Base-by-base conservation (phyloP, 2,888 invertebrate genomes). In the Macaria liturata region DNA sequence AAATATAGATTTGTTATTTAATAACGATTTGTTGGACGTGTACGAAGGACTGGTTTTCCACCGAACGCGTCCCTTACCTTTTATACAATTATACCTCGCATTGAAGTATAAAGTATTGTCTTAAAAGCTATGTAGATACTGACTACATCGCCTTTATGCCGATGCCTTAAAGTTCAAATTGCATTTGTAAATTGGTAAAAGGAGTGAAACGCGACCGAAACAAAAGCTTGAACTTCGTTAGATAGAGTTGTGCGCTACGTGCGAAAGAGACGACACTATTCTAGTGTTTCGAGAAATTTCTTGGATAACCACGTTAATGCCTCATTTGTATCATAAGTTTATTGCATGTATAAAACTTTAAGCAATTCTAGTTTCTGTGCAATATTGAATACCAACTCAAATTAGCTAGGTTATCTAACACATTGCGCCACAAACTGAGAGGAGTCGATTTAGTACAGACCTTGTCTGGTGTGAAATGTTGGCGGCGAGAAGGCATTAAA, bases 1-100 rank as follows among this genome's bases (percentile, higher is more conserved):
- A 73, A 72, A 71, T 66, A 65, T 72, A 69, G 61, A 65, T 66
- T 68, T 64, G 68, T 68, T 72, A 64, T 54, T 58, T 61, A 55
- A 55, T 44, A 57, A 61, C 53, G 51, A 63, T 57, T 61, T 62
- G 58, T 61, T 61, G 53, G 60, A 61, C 45, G 53, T 57, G 50
- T 62, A 56, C 57, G 63, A 46, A 58, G 56, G 47, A 54, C 54
- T 61, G 59, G 49, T 56, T 53, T 50, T 31, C 39, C 32, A 31
- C 42, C 32, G 32, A 47, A 20, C 8, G 56, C 47, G 9, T 42
- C 4, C 6, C 4, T 42, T 9, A 9, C 42, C 9, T 42, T 42
- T 42, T 8, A 42, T 8, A 4, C 9, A n/a, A 42, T 42, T 2
- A 39, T n/a, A 42, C 42, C 42, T 4, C 34, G 34, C 34, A 6